Base-by-base conservation (phyloP, 1,140 invertebrate genomes). In the Trichogramma pretiosum region DNA sequence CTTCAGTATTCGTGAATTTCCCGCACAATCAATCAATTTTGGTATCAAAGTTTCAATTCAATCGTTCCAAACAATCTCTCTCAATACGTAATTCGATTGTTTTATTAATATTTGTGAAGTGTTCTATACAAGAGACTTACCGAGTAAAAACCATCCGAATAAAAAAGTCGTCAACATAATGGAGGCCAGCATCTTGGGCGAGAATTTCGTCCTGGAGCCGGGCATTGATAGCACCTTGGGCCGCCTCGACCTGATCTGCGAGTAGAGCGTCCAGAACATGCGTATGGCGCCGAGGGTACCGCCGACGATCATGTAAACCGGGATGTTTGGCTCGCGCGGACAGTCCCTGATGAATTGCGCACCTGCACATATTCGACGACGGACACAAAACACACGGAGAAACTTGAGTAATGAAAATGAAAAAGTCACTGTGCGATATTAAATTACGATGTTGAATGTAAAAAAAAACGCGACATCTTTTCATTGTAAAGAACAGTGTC, bases 301-400 rank as follows among this genome's bases (percentile, higher is more conserved):
- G 1, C 84, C 85, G 9, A 89, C 84, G 28, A 89, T 76, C 79
- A 90, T 83, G 65, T 90, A 91, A 11, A 89, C 77, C 0, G 87
- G 85, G 42, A 90, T 83, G 42, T 81, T 74, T 0, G 81, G 79
- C 63, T 89, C 82, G n/a, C 76, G 75, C 0, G 83, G 84, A 57
- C 88, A 91, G 55, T 89, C 82, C 14, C 82, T 72, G 39, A 86
- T 75, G 63, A 83, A 87, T 52, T 85, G 77, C n/a, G 85, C 75
- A 58, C 87, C 87, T 89, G 73, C 16, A 71, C 59, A 58, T 19
- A n/a, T n/a, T n/a, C n/a, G n/a, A n/a, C n/a, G n/a, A n/a, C n/a
- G n/a, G n/a, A n/a, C n/a, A n/a, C n/a, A n/a, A n/a, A n/a, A n/a
- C n/a, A n/a, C n/a, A n/a, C n/a, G n/a, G n/a, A n/a, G n/a, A n/a